Conservation (phyloP, 2,113 vertebrate genomes). For the Psilopogon haemacephalus region DNA sequence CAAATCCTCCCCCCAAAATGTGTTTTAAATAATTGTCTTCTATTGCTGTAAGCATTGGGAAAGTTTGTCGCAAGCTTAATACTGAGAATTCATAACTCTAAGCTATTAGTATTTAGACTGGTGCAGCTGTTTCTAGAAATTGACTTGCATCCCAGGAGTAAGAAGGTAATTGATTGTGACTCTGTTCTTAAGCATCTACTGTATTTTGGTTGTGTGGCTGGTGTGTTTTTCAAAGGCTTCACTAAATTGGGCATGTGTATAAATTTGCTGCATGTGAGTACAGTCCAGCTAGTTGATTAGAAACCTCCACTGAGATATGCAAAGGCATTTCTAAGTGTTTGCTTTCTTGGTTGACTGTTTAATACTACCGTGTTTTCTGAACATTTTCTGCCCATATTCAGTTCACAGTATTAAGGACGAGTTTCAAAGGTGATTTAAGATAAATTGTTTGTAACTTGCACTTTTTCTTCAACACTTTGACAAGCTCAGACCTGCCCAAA, state of each 20-base stretch:
- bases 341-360: background rate
- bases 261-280: background rate
- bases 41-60: background rate
- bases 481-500: background rate
- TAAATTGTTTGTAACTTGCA: background rate
- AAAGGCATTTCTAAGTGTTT: background rate
- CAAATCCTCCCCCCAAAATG: background rate
- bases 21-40: background rate
- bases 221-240: background rate
- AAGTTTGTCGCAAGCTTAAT: background rate
- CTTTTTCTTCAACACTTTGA: background rate
- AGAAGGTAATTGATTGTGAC: background rate
- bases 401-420: background rate
- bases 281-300: background rate
- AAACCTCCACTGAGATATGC: background rate
- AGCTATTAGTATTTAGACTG: background rate
- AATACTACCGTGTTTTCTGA: background rate
- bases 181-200: background rate
- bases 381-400: background rate
- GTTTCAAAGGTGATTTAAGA: background rate
- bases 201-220: background rate
- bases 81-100: background rate
- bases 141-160: background rate
- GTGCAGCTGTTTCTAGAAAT: background rate
- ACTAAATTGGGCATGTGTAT: background rate